A percentile compares a stretch with the other conserved stretches of the same genome.
Conservation (phyloP, 2,888 invertebrate genomes). For the Xanthorhoe spadicearia region DNA sequence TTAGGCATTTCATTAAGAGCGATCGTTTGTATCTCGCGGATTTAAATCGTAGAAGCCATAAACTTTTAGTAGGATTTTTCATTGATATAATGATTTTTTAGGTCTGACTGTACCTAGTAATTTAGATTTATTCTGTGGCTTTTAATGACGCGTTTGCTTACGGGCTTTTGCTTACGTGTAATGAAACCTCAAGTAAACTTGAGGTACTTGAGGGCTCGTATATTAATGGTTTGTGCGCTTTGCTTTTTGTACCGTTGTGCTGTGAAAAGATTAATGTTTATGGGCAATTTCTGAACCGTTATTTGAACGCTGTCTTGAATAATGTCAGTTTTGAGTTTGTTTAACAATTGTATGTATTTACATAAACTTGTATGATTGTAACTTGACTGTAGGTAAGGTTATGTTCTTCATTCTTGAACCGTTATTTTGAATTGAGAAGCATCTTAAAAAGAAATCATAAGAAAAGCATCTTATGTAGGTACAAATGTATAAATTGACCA, state of each 20-base stretch:
- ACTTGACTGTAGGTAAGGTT: no score
- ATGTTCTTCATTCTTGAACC: no score
- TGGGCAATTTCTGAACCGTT: conserved; percentile 29
- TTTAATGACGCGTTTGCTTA: conserved; percentile 47
- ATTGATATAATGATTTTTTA: background rate
- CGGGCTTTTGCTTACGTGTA: conserved; percentile 40
- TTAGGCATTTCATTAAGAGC: no score
- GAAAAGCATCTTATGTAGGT: no score
- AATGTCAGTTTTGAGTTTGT: background rate
- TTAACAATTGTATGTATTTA: background rate
- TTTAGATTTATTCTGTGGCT: conserved; percentile 38
- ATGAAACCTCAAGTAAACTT: conserved; percentile 43
- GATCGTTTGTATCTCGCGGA: no score
- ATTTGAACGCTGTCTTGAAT: background rate
- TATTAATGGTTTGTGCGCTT: conserved; percentile 43
- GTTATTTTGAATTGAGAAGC: no score
- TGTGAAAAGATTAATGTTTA: conserved; percentile 33
- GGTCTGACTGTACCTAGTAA: conserved; percentile 14
- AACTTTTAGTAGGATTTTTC: no score
- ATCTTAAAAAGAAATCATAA: no score
- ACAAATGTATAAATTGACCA: no score
- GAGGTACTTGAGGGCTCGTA: conserved; percentile 39
- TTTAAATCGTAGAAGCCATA: no score
- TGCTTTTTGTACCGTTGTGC: conserved; percentile 37
- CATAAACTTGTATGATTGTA: background rate